These are phyloP conservation scores for Raja brachyura DNA, from an alignment of 2,113 vertebrate species.

Conservation along the genomic window DNA sequence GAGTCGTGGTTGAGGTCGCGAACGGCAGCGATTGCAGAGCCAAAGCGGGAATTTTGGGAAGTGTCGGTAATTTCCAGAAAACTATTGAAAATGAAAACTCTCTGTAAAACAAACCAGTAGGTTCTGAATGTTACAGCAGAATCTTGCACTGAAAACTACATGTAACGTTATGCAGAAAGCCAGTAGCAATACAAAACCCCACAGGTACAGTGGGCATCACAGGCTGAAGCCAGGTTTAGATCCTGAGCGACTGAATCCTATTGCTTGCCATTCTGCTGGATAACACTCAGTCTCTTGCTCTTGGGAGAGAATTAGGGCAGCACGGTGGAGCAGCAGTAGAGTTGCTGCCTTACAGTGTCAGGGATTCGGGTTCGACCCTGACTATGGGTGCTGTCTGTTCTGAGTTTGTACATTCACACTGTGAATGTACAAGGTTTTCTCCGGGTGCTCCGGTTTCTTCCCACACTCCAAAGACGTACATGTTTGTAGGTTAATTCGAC, in stretches of 20 bases:
- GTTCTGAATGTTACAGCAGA: neutral
- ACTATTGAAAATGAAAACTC: constrained; percentile 66
- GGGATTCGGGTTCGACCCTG: too few species aligned
- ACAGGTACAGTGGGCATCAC: neutral
- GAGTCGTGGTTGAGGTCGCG: constrained; percentile 86
- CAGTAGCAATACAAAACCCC: neutral
- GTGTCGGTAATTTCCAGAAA: constrained; percentile 65
- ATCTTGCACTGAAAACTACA: neutral
- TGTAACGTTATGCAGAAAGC: neutral
- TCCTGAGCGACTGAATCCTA: too few species aligned
- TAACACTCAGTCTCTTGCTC: neutral
- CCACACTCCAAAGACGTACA: too few species aligned
- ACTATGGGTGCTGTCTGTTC: too few species aligned
- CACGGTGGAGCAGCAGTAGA: too few species aligned
- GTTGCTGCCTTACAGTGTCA: too few species aligned
- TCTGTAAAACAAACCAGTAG: constrained; percentile 50
- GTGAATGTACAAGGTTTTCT: too few species aligned
- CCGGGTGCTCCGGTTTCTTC: too few species aligned
- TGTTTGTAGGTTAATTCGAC: too few species aligned
- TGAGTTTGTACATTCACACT: too few species aligned
- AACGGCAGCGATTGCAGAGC: constrained; percentile 75
- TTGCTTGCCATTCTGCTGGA: too few species aligned
- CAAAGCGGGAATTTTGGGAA: constrained; percentile 86
- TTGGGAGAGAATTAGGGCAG: too few species aligned
- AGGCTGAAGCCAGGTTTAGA: neutral